Percentiles rank a stretch among this genome's conserved stretches.
phyloP scores from a whole-genome alignment of 2,113 vertebrate species.

The Scartelaos histophorus region DNA sequence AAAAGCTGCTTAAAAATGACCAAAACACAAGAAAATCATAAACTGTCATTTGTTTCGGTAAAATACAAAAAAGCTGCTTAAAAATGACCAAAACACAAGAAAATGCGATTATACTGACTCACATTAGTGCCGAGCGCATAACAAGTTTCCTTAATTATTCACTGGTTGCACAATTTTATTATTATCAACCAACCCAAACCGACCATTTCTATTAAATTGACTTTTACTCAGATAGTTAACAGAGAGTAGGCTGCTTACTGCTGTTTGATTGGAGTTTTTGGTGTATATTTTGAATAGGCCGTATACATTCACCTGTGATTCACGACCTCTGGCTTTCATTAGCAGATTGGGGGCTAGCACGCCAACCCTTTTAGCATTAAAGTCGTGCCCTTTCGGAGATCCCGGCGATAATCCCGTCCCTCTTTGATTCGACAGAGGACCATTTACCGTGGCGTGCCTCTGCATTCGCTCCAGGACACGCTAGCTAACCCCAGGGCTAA shows the following conservation, averaged over 20 bases:
- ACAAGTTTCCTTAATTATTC: no score
- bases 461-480: conserved; percentile 13
- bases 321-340: conserved; percentile 61
- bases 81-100: no score
- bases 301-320: conserved; percentile 9
- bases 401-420: conserved; percentile 51
- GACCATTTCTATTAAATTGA: background rate
- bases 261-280: background rate
- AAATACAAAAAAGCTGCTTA: no score
- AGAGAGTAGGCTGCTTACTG: no score
- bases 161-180: no score
- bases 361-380: conserved; percentile 62
- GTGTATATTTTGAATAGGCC: background rate
- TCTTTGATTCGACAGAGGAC: conserved; percentile 49
- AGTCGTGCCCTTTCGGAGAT: conserved; percentile 42
- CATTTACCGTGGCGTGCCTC: conserved; percentile 31
- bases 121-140: no score
- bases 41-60: no score
- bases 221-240: no score
- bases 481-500: conserved; percentile 11
- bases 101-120: no score
- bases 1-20: no score
- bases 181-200: no score
- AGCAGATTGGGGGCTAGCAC: conserved; percentile 45
- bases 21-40: no score